These are phyloP conservation scores for Piaya cayana DNA, from an alignment of 2,113 vertebrate species.

Conservation along the genomic window DNA sequence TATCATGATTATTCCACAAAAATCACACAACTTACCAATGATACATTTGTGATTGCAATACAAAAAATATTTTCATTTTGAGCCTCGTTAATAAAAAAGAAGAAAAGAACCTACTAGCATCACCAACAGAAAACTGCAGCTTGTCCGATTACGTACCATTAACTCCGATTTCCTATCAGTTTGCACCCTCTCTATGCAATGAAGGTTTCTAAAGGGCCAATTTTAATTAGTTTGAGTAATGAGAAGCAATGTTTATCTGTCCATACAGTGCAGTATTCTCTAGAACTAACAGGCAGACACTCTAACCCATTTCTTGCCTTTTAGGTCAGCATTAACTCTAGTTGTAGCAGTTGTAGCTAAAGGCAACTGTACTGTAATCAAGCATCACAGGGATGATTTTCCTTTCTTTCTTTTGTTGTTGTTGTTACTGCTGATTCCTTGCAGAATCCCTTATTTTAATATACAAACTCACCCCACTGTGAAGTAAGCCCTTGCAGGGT, in stretches of 20 bases:
- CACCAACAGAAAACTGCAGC: neutral
- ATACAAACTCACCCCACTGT: conserved; percentile 83
- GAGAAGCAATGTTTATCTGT: conserved; percentile 39
- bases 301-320: conserved; percentile 43
- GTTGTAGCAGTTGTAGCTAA: conserved; percentile 47
- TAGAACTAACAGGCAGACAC: conserved; percentile 7
- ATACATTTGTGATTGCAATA: neutral
- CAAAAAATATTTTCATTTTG: conserved; percentile 12
- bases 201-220: conserved; percentile 61
- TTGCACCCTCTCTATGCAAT: conserved; percentile 65
- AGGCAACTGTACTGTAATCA: conserved; percentile 58
- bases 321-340: conserved; percentile 50
- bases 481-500: conserved; percentile 77
- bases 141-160: conserved; percentile 70
- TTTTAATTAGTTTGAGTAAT: conserved; percentile 55
- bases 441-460: conserved; percentile 68
- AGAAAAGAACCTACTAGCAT: neutral
- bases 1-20: neutral
- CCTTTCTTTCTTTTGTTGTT: neutral
- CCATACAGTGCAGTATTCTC: neutral
- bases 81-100: neutral
- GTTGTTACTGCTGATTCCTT: conserved; percentile 9
- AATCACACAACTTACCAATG: neutral
- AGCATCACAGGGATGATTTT: conserved; percentile 43
- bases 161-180: conserved; percentile 51